A percentile compares a stretch with the other conserved stretches of the same genome.
These are phyloP conservation scores for Nibea coibor DNA, from an alignment of 2,113 vertebrate genomes.

Conservation along the genomic window DNA sequence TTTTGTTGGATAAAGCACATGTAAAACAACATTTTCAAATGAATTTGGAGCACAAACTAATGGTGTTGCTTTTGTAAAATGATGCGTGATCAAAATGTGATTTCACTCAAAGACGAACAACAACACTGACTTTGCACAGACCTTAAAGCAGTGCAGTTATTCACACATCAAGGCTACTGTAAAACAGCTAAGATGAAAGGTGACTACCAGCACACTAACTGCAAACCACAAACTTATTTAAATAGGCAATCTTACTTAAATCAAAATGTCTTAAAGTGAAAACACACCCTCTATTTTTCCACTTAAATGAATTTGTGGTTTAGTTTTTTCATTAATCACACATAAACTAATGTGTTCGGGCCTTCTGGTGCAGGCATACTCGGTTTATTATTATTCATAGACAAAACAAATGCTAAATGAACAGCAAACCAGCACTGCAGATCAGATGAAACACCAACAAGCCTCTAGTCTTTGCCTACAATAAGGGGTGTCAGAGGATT, in stretches of 20 bases:
- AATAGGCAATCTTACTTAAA: no score
- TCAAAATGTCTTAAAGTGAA: neutral
- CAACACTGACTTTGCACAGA: no score
- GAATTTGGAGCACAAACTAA: neutral
- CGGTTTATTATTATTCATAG: neutral
- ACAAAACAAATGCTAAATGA: neutral
- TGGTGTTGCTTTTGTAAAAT: no score
- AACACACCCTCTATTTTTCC: neutral
- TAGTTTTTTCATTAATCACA: neutral
- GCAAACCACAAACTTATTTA: neutral
- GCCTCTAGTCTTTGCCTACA: neutral
- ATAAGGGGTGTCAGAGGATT: neutral
- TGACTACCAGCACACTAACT: neutral
- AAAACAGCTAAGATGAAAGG: neutral
- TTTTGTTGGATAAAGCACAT: neutral
- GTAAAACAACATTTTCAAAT: neutral
- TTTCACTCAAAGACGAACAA: neutral
- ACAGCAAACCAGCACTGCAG: neutral
- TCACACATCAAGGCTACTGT: no score
- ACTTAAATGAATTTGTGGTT: neutral
- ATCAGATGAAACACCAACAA: conserved; percentile 4
- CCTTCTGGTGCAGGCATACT: neutral
- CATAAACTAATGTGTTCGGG: neutral
- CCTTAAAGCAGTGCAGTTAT: neutral
- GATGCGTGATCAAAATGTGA: neutral